Evolutionary conservation across 2,113 vertebrate species (phyloP), one percentile per base, ranked within the genome.

Genomic region (Orthonyx spaldingii): DNA sequence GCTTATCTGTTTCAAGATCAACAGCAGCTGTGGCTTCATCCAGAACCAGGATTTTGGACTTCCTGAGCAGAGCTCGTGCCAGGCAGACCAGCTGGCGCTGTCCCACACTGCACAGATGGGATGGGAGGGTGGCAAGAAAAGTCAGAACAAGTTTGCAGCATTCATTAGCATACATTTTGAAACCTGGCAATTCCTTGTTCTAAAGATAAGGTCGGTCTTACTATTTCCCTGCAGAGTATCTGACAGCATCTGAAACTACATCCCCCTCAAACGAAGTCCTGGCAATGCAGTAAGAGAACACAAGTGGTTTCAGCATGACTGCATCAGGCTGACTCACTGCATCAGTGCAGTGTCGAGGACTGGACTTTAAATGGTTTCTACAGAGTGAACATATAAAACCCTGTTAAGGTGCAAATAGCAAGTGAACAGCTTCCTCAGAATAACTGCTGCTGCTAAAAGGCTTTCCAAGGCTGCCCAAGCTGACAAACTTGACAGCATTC

Each of bases 1-100:
- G 98, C 89, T 98, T 95, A 64, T 99, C 99, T 0, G 99, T 99
- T 93, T 99, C 99, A 61, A 99, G 97, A 96, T 99, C 99, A 55
- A 99, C 99, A 6, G 99, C 99, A 3, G 99, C 99, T 0, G 99
- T 99, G 93, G 99, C 99, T 97, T 99, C 99, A 13, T 99, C 99
- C 42, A 99, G 92, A 79, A 99, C 99, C 7, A 99, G 97, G 96
- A 99, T 98, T 97, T 99, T 99, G 6, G 99, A 99, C 87, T 99
- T 99, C 89, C 99, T 98, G 68, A 99, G 98, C 78, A 99, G 97
- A 79, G 99, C 99, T 78, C 99, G 98, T 42, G 99, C 99, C 84
- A 99, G 96, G 84, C 99, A 99, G 91, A 99, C 94, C 46, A 99
- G 98, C 98, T 99, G 99, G 13, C 99, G 97, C 97, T 99, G 99